Evolutionary conservation across 2,113 vertebrate species (phyloP).

Genomic region (Grammomys surdaster): DNA sequence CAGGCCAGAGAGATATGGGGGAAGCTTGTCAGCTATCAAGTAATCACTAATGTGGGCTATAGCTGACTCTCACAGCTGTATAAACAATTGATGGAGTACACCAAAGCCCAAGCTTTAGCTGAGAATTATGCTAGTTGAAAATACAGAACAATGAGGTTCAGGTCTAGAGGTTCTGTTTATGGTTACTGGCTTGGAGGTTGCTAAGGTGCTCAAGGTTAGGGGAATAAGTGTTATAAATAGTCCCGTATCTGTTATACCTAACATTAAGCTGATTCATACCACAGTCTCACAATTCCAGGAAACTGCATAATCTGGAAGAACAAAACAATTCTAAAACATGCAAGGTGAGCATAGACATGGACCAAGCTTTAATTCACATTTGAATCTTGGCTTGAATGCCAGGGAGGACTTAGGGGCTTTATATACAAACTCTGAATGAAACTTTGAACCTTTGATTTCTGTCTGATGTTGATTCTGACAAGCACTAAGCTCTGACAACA

Average conservation of each 20-base stretch:
- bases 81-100: neutral
- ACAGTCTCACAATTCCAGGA: neutral
- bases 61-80: neutral
- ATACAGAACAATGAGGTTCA: neutral
- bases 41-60: too few relatives aligned
- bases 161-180: neutral
- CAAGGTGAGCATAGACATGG: neutral
- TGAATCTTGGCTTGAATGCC: neutral
- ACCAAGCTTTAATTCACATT: neutral
- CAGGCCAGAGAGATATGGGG: neutral
- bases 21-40: neutral
- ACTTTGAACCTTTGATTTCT: neutral
- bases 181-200: neutral
- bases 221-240: neutral
- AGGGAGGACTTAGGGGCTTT: neutral
- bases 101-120: neutral
- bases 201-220: neutral
- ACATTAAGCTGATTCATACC: neutral
- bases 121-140: neutral
- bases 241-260: neutral
- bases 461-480: neutral
- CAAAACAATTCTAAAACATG: too few relatives aligned
- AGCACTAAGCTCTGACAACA: neutral
- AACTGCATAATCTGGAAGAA: neutral
- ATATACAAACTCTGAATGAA: neutral